These are phyloP conservation scores for Dicerorhinus sumatrensis DNA, from an alignment of 2,113 vertebrate species.

Conservation along the genomic window DNA sequence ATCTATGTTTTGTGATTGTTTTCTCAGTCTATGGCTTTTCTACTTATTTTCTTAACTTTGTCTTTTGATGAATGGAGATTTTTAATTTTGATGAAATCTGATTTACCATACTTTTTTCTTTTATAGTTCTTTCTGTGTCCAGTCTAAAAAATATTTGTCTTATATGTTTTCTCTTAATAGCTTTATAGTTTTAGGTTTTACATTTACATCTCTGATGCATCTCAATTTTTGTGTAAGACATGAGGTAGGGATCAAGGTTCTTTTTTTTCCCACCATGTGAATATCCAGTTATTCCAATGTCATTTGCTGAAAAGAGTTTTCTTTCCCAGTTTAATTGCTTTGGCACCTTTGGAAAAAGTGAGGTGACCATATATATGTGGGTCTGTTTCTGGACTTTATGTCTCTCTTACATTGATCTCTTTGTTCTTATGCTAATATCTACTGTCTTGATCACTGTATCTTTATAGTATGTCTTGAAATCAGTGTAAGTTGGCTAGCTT, in stretches of 20 bases:
- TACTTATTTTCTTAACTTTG: background rate
- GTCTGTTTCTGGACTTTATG: background rate
- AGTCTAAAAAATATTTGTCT: background rate
- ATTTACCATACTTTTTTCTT: background rate
- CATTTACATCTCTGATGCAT: background rate
- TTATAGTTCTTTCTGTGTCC: background rate
- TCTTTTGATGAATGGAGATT: background rate
- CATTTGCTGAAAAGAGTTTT: background rate
- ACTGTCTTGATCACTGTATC: background rate
- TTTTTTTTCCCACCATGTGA: background rate
- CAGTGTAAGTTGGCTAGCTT: background rate
- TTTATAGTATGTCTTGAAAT: background rate
- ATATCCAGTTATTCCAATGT: background rate
- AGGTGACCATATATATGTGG: background rate
- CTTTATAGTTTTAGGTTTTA: slow-evolving; percentile 13
- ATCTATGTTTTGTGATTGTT: background rate
- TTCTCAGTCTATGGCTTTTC: background rate
- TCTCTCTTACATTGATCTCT: background rate
- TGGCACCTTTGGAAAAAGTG: background rate
- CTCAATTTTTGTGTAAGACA: background rate
- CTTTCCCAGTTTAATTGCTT: slow-evolving; percentile 30
- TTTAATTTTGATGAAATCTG: slow-evolving; percentile 7
- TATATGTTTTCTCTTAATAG: background rate
- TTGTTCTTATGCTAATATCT: background rate
- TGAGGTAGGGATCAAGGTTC: background rate